Base-by-base conservation (phyloP, 2,888 invertebrate genomes). In the Pollenia angustigena region DNA sequence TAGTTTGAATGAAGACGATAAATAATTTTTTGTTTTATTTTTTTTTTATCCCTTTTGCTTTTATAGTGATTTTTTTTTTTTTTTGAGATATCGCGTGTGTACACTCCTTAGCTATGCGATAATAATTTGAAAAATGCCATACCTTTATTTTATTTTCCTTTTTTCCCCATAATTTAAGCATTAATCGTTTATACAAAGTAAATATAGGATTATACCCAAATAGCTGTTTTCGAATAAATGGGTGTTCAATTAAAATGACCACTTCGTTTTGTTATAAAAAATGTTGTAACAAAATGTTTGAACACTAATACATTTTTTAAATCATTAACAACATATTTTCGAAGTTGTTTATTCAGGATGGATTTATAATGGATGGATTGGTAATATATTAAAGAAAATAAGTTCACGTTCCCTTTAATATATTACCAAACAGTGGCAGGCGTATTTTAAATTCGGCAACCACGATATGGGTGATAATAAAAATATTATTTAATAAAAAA, bases 101-200 rank as follows among this genome's bases (percentile, higher is more conserved):
- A 80, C 84, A 85, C 79, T 80, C 79, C 79, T 80, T 72, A 18
- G 12, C 50, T 32, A 68, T 60, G 58, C 58, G 78, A 48, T 46
- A 84, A 68, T 80, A 52, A 54, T 74, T 74, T 84, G 46, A 58
- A n/a, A 46, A 12, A 56, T 42, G 84, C 66, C 84, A 46, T 75
- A 23, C 79, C 66, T 54, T 74, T 56, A 32, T 78, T 56, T 69
- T 69, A 46, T 62, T 12, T 62, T 48, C 46, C 18, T 52, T 52
- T 64, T 64, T n/a, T 40, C 32, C n/a, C n/a, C 32, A 23, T 23
- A 62, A 62, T 46, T 54, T 66, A n/a, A n/a, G 48, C 58, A 69
- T 11, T 9, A 50, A 66, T 66, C 23, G 23, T 50, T 58, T 14
- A 68, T 32, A 66, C 11, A 78, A 46, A 66, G 44, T 66, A 56